These are phyloP conservation scores for Rhipidura dahli DNA, from an alignment of 2,113 vertebrate genomes.

Conservation along the genomic window DNA sequence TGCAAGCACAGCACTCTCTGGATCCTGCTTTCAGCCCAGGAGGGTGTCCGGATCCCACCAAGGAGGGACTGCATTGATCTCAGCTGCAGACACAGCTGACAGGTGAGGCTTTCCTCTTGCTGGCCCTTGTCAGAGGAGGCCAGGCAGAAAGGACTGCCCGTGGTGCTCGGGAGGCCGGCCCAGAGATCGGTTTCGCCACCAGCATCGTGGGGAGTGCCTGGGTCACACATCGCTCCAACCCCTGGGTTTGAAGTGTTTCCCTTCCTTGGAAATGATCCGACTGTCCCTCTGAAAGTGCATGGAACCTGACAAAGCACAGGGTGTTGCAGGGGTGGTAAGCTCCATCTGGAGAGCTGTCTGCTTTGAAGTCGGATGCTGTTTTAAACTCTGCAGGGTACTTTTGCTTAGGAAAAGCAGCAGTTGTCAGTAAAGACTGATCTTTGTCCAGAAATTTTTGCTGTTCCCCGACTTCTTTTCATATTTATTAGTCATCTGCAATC, in stretches of 20 bases:
- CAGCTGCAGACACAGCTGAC: not conserved
- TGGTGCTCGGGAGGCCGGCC: not conserved
- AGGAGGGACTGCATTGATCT: accelerated
- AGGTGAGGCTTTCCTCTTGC: not conserved
- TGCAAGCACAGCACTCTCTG: not conserved
- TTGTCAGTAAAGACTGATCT: constrained; percentile 48
- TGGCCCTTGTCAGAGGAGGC: not conserved
- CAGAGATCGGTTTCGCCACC: not conserved
- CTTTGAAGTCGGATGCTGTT: not conserved
- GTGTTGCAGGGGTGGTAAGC: not conserved
- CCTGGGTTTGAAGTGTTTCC: not conserved
- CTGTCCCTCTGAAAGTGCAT: not conserved
- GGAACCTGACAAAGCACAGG: not conserved
- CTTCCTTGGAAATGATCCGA: not conserved
- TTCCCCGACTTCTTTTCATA: not conserved
- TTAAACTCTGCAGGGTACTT: constrained; percentile 22
- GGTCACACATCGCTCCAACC: accelerated
- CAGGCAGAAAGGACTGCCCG: not conserved
- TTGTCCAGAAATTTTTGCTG: constrained; percentile 15
- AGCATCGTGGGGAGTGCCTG: accelerated
- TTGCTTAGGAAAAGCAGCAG: not conserved
- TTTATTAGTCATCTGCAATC: not conserved
- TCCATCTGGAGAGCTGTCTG: constrained; percentile 39
- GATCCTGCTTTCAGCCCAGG: accelerated
- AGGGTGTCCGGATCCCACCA: accelerated